Percentiles rank a stretch among this genome's conserved stretches.
phyloP scores from a whole-genome alignment of 2,888 invertebrate species.

The Limnephilus marmoratus region DNA sequence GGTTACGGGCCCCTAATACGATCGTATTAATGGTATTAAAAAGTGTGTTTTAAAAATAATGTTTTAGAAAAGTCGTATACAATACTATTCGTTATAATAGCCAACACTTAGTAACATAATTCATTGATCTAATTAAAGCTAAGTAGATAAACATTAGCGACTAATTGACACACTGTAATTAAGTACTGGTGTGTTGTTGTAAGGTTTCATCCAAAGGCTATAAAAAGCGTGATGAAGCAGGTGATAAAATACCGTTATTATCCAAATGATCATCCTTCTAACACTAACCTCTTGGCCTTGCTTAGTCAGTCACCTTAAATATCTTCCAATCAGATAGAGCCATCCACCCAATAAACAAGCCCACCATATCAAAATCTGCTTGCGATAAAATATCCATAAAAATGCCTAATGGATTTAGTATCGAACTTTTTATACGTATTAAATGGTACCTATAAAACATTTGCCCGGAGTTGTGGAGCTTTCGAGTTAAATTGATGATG shows the following conservation, averaged over 20 bases:
- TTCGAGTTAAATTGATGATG: slow-evolving; percentile 25
- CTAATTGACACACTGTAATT: neutral
- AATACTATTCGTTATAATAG: neutral
- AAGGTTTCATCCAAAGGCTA: neutral
- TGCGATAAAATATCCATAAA: slow-evolving; percentile 24
- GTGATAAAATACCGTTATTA: neutral
- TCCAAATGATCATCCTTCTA: neutral
- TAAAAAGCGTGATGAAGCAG: neutral
- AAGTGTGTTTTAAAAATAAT: neutral
- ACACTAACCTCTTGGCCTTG: neutral
- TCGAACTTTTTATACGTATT: slow-evolving; percentile 29
- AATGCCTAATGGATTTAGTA: slow-evolving; percentile 32
- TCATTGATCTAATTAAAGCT: neutral
- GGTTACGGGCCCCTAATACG: neutral
- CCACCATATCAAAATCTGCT: neutral
- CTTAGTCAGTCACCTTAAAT: slow-evolving; percentile 6
- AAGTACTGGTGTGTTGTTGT: neutral
- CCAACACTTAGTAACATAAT: neutral
- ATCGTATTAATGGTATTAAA: neutral
- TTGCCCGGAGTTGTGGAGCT: slow-evolving; percentile 23
- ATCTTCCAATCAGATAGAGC: neutral
- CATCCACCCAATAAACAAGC: slow-evolving; percentile 5
- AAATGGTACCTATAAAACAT: slow-evolving; percentile 24
- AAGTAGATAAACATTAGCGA: neutral
- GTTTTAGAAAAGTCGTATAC: neutral